Evolutionary conservation across 1,140 invertebrate species (phyloP).

Genomic region (Cardiocondyla obscurior): DNA sequence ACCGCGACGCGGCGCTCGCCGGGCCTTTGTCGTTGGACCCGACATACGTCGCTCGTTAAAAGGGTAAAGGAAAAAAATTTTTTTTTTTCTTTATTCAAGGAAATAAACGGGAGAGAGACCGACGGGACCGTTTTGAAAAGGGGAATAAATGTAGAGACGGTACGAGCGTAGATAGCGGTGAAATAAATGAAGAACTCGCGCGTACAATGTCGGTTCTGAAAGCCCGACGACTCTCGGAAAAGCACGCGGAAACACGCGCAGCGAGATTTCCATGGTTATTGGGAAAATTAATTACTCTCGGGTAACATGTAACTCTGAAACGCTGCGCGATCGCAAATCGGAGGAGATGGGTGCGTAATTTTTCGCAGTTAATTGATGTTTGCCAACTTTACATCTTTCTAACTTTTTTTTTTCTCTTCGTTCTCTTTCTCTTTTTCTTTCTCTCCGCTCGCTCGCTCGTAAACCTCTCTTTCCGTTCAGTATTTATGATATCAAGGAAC

Average conservation of each 20-base stretch:
- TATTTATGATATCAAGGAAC: slow-evolving; percentile 13
- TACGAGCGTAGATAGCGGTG: not conserved
- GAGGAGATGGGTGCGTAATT: not conserved
- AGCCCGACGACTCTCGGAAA: slow-evolving; percentile 23
- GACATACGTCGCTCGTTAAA: slow-evolving; percentile 7
- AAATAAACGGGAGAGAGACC: not conserved
- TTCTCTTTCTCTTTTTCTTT: no score
- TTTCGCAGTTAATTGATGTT: slow-evolving; percentile 2
- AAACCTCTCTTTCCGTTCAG: slow-evolving; percentile 5
- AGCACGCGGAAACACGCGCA: slow-evolving; percentile 1
- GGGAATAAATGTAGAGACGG: not conserved
- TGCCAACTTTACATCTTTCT: not conserved
- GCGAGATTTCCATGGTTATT: slow-evolving; percentile 19
- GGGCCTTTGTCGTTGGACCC: not conserved
- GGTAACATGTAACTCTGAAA: not conserved
- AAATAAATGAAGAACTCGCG: slow-evolving; percentile 8
- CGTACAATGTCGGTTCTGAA: not conserved
- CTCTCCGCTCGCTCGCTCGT: not conserved
- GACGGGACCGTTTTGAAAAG: not conserved
- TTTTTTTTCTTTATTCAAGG: slow-evolving; percentile 18
- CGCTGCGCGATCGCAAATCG: not conserved
- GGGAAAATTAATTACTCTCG: slow-evolving; percentile 23
- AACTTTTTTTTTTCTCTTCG: no score
- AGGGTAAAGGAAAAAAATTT: slow-evolving; percentile 20
- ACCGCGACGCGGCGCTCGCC: not conserved